These are phyloP conservation scores for Cataglyphis rosenhaueri DNA, from an alignment of 2,888 invertebrate species.

Conservation along the genomic window DNA sequence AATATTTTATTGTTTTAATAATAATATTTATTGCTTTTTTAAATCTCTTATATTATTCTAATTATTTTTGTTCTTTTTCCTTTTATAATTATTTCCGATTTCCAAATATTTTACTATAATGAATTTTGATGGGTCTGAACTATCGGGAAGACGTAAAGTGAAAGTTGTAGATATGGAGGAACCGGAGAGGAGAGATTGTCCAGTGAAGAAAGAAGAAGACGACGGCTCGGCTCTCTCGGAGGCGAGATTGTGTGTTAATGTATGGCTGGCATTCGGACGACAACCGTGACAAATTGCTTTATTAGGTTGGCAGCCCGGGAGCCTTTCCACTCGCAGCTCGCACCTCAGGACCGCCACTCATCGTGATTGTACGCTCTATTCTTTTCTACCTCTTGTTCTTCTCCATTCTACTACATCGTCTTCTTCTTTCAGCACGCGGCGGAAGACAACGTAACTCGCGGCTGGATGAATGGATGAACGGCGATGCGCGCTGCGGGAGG, in stretches of 20 bases:
- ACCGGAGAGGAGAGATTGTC: constrained; percentile 51
- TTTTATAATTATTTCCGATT: background rate
- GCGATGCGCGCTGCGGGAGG: constrained; percentile 71
- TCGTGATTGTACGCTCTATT: constrained; percentile 80
- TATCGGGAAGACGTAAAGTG: constrained; percentile 45
- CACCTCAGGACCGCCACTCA: constrained; percentile 79
- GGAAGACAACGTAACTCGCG: constrained; percentile 74
- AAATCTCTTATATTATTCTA: background rate
- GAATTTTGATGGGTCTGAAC: constrained; percentile 14
- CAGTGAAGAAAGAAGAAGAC: constrained; percentile 63
- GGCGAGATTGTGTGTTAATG: constrained; percentile 85
- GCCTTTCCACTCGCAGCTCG: constrained; percentile 81
- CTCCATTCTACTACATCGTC: constrained; percentile 57
- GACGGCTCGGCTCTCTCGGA: constrained; percentile 70
- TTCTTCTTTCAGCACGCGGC: constrained; percentile 69
- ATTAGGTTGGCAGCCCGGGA: constrained; percentile 85
- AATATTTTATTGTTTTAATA: background rate
- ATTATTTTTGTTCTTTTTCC: background rate
- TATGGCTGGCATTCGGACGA: constrained; percentile 85
- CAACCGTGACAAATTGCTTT: constrained; percentile 85
- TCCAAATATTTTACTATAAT: background rate
- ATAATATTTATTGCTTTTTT: background rate
- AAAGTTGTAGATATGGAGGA: constrained; percentile 45
- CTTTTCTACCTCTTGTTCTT: constrained; percentile 72
- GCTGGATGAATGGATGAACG: constrained; percentile 74